Evolutionary conservation across 1,140 invertebrate species (phyloP).

Genomic region (Antheraea mylitta): DNA sequence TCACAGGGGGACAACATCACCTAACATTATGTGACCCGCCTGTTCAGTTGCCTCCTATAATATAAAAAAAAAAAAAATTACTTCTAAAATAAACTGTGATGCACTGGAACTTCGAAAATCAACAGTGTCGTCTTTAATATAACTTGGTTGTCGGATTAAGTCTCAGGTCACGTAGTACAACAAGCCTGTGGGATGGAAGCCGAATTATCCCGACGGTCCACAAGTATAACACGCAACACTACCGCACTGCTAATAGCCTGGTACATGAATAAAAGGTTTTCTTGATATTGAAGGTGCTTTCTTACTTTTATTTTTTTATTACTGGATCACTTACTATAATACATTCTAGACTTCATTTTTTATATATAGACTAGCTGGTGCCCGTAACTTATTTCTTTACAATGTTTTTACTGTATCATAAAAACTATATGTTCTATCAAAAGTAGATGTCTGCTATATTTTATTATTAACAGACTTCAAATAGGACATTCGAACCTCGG

Average conservation of each 20-base stretch:
- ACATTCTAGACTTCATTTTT: background rate
- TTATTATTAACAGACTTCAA: no score
- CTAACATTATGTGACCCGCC: no score
- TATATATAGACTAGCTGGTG: no score
- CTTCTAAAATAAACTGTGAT: background rate
- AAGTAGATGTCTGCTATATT: no score
- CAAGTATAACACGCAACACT: background rate
- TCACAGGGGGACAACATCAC: no score
- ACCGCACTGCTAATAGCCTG: slow-evolving; percentile 5
- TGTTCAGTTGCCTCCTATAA: no score
- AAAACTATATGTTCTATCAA: no score
- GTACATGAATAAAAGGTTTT: slow-evolving; percentile 4
- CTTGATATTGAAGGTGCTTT: background rate
- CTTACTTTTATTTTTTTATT: background rate
- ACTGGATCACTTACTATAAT: background rate
- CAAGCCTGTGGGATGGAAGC: slow-evolving; percentile 24
- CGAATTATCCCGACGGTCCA: slow-evolving; percentile 13
- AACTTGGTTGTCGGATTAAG: slow-evolving; percentile 22
- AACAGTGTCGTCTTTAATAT: slow-evolving; percentile 33
- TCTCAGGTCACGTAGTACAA: slow-evolving; percentile 42
- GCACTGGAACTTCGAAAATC: slow-evolving; percentile 14
- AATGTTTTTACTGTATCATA: no score
- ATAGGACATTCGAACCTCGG: no score
- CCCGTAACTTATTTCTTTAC: no score
- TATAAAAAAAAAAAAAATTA: background rate